Percentiles rank a stretch among this genome's conserved stretches.
These are phyloP conservation scores for Strix aluco DNA, from an alignment of 2,113 vertebrate genomes.

Conservation along the genomic window DNA sequence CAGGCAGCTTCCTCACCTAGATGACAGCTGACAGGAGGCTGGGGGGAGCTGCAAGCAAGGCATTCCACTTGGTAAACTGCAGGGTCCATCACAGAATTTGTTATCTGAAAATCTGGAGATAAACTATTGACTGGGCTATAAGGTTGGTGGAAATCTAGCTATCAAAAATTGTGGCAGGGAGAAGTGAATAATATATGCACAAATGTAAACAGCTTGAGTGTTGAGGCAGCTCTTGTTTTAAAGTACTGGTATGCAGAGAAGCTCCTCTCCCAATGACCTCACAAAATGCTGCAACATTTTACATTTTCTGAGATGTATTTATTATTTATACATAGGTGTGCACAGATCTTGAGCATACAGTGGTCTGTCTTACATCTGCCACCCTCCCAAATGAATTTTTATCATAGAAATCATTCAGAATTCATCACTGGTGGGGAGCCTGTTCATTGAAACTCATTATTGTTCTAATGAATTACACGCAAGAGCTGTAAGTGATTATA, in stretches of 20 bases:
- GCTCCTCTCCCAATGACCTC: neutral
- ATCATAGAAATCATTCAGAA: constrained; percentile 24
- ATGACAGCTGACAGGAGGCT: neutral
- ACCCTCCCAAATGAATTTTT: constrained; percentile 34
- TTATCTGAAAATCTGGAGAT: neutral
- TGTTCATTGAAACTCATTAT: constrained; percentile 63
- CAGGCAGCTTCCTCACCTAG: neutral
- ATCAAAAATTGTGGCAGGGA: neutral
- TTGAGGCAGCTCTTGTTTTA: neutral
- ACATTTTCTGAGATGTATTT: neutral
- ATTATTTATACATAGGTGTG: constrained; percentile 8
- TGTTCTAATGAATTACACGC: constrained; percentile 61
- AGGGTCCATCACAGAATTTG: neutral
- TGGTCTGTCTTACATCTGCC: neutral
- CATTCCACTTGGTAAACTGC: neutral
- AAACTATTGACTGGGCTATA: neutral
- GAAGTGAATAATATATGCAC: neutral
- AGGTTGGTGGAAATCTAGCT: neutral
- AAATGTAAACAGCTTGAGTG: neutral
- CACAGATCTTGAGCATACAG: neutral
- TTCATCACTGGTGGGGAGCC: constrained; percentile 38
- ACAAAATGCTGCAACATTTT: neutral
- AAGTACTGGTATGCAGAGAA: neutral
- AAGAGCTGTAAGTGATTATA: constrained; percentile 48
- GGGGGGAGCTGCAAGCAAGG: neutral